Evolutionary conservation across 2,797 vertebrate species (phyloP), one percentile per base, ranked within the genome.

Genomic region (Ciconia nigra): DNA sequence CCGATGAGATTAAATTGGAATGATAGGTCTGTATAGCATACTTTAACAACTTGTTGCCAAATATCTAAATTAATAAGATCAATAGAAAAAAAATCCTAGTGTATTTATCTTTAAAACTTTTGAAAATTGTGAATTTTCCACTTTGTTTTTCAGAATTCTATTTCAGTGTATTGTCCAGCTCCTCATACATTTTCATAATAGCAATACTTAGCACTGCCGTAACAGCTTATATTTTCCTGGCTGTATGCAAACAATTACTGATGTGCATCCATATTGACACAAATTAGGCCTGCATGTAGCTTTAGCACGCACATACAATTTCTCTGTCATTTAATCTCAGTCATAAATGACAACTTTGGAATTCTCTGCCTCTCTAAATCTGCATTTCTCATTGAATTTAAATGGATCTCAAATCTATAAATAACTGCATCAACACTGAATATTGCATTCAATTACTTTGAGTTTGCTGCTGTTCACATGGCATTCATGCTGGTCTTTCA

Each of bases 351-450:
- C 87, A 93, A 90, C 72, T 93, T 87, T 83, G 85, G 72, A 95
- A 92, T 94, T 91, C 73, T 95, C 81, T 94, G 81, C 90, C 73
- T 94, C 62, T 95, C 69, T 73, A 90, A 89, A 97, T 93, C 94
- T 97, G 91, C 71, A 76, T 91, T 97, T 97, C 94, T 96, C 93
- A 92, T 93, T 91, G 88, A 96, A 72, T 96, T 95, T 96, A 96
- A 97, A 97, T 97, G 90, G 81, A 83, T 93, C 91, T 73, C 55
- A 58, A 87, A 90, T 88, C 85, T 94, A 96, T 96, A 98, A 98
- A 98, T 98, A 98, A 91, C 72, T 78, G 15, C 63, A 88, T 87
- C 95, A 89, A 35, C 10, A 5, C 44, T 89, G 87, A 95, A 93
- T 79, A 77, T 58, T 91, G 49, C 52, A 92, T 96, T 91, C 78